Evolutionary conservation across 2,888 invertebrate genomes (phyloP).

Genomic region (Melinaea menophilus): DNA sequence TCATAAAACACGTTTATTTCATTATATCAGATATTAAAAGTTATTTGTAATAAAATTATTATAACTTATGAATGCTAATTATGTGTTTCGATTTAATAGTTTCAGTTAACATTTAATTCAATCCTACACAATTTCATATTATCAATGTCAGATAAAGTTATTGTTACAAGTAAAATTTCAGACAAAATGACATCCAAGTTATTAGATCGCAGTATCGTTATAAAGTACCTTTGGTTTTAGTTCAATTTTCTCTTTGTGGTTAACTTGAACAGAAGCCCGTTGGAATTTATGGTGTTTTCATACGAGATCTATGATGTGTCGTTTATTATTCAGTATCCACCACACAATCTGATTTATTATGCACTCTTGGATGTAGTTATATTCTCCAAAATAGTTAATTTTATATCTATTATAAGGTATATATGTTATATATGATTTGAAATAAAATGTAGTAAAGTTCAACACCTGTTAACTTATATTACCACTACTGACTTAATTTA

Average conservation of each 20-base stretch:
- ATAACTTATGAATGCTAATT: no score
- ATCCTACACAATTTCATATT: no score
- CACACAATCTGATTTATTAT: constrained; percentile 71
- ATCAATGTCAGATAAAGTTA: no score
- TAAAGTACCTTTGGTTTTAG: constrained; percentile 12
- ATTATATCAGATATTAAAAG: no score
- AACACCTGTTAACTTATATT: no score
- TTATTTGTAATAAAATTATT: no score
- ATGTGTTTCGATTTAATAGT: no score
- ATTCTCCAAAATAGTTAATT: constrained; percentile 23
- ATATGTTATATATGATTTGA: background rate
- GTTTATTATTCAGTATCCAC: constrained; percentile 74
- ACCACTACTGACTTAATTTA: no score
- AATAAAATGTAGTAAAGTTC: no score
- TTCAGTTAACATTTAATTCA: no score
- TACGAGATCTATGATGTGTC: constrained; percentile 69
- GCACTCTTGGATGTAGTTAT: constrained; percentile 55
- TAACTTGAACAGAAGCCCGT: constrained; percentile 56
- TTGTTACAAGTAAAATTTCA: background rate
- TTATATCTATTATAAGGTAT: constrained; percentile 16
- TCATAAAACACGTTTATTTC: constrained; percentile 6
- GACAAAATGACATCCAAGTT: background rate
- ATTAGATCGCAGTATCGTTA: background rate
- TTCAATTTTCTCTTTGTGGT: constrained; percentile 35
- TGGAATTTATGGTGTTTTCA: constrained; percentile 72